phyloP scores from a whole-genome alignment of 2,888 invertebrate species.

The Lithophane leautieri region DNA sequence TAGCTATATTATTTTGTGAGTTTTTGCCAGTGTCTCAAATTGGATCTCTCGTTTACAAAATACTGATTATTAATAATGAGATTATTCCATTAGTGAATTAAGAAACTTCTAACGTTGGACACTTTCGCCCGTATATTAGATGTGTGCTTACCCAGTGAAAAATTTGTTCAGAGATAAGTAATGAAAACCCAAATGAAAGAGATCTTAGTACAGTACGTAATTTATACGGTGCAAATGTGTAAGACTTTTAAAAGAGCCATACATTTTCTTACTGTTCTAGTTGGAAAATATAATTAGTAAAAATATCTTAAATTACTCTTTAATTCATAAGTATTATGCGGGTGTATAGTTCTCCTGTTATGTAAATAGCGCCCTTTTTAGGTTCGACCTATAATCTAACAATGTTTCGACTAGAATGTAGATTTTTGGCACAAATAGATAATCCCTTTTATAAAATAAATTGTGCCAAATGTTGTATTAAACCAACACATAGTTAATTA shows the following conservation, averaged over 20 bases:
- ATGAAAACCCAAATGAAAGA: slow-evolving; percentile 15
- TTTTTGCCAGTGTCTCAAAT: slow-evolving; percentile 79
- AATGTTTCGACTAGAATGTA: slow-evolving; percentile 65
- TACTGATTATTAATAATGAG: slow-evolving; percentile 82
- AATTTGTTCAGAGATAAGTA: slow-evolving; percentile 10
- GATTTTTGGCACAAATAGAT: slow-evolving; percentile 69
- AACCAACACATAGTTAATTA: slow-evolving; percentile 78
- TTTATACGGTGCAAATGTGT: slow-evolving; percentile 11
- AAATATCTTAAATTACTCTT: slow-evolving; percentile 47
- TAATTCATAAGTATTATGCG: slow-evolving; percentile 63
- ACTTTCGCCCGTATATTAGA: slow-evolving; percentile 61
- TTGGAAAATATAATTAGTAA: slow-evolving; percentile 42
- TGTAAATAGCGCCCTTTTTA: slow-evolving; percentile 65
- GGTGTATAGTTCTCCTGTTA: slow-evolving; percentile 65
- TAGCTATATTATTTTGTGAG: slow-evolving; percentile 65
- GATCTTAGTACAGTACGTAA: slow-evolving; percentile 42
- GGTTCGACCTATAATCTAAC: slow-evolving; percentile 58
- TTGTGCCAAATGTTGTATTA: slow-evolving; percentile 79
- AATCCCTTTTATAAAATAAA: slow-evolving; percentile 62
- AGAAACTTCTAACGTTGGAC: slow-evolving; percentile 71
- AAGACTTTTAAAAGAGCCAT: slow-evolving; percentile 27
- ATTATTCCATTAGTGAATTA: slow-evolving; percentile 90
- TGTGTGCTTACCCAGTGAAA: slow-evolving; percentile 55
- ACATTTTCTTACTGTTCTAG: slow-evolving; percentile 31
- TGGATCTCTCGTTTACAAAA: slow-evolving; percentile 87